Conservation (phyloP, 2,888 invertebrate species). For the Margaritifera margaritifera region DNA sequence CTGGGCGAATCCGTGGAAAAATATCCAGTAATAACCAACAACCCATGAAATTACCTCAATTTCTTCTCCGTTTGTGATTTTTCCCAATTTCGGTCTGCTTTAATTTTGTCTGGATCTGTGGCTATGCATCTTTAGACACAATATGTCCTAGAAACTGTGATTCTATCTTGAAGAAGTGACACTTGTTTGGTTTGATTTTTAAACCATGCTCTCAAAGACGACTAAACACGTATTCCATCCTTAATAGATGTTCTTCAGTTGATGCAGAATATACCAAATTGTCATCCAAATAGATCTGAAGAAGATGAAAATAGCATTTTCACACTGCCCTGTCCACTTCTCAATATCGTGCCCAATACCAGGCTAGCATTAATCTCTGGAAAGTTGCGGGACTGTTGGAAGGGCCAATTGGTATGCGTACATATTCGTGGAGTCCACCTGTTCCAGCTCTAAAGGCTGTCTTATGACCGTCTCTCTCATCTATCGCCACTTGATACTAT, state of each 20-base stretch:
- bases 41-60: too few species aligned
- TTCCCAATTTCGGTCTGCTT: too few species aligned
- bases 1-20: too few species aligned
- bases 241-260: too few species aligned
- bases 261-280: too few species aligned
- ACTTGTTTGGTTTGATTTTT: not conserved
- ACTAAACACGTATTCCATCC: not conserved
- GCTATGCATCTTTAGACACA: slow-evolving; percentile 1
- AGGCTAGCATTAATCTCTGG: slow-evolving; percentile 26
- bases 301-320: too few species aligned
- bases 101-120: not conserved
- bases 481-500: slow-evolving; percentile 45
- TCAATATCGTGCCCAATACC: too few species aligned
- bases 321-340: too few species aligned
- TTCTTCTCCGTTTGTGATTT: not conserved
- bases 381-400: too few species aligned
- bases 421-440: slow-evolving; percentile 8
- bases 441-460: slow-evolving; percentile 41
- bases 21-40: too few species aligned
- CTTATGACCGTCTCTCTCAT: slow-evolving; percentile 29
- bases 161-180: not conserved
- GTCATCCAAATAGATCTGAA: too few species aligned
- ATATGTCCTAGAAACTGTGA: not conserved
- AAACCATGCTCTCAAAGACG: not conserved
- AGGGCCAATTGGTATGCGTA: too few species aligned